Base-by-base conservation (phyloP, 2,888 invertebrate genomes). In the Elmis aenea region DNA sequence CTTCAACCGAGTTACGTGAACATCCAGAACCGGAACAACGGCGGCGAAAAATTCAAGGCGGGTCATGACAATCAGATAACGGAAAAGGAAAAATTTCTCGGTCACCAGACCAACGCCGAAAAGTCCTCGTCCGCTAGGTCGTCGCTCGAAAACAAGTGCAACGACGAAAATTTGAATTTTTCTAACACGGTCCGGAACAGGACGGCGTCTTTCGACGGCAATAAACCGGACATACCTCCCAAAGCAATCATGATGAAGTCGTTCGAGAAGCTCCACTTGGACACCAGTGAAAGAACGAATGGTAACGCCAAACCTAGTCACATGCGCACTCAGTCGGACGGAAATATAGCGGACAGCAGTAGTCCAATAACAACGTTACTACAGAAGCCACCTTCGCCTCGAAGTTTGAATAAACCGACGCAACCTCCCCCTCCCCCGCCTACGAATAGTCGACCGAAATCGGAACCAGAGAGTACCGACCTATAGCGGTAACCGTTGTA, bases 1-100 rank as follows among this genome's bases (percentile, higher is more conserved):
- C 83, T 84, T 42, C 84, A 84, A 59, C 82, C 84, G 41, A 81
- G 83, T 33, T 56, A 51, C 33, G 59, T 64, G 9, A 59, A 62
- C 33, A 51, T 64, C 21, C 58, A 57, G 20, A 53, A 54, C 26
- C 51, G 52, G 18, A 51, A 44, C 14, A 12, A 9, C 22, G 32
- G 29, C 20, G 26, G 28, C 11, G 61, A 66, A 28, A 54, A 57
- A 38, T 52, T 49, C 29, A 56, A 55, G 38, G 55, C 59, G 8
- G 68, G 67, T 3, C 67, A 68, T 39, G 68, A 68, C 45, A 64
- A 52, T 33, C 61, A 64, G 47, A 65, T 68, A 33, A 58, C 62
- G 2, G 66, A 68, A 41, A 68, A 67, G 41, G 67, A 68, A 42
- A 59, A 53, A 34, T 68, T 68, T 43, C 48, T 68, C 13, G 61